Evolutionary conservation across 2,888 invertebrate genomes (phyloP), one percentile per base, ranked within the genome.

Genomic region (Hirtodrosophila histrioides): DNA sequence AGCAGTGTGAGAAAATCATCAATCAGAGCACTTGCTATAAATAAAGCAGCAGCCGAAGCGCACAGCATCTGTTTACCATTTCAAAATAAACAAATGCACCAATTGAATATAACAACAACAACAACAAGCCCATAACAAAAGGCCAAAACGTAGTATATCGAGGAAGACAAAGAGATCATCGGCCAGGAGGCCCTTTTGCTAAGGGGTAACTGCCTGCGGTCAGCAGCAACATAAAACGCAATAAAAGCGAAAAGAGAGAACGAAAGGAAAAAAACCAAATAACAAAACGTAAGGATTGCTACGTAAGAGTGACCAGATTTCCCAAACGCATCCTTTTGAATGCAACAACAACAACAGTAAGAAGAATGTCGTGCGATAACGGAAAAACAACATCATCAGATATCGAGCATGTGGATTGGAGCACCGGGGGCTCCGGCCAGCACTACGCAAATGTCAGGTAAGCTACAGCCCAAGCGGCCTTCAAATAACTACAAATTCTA

Each of bases 371-470:
- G 89, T 93, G 94, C 86, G 94, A 94, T 88, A 94, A 94, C 90
- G 94, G 94, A 87, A 94, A 94, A 91, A 93, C 94, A 89, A 93
- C 94, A 89, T 93, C 94, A 66, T 94, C 94, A 86, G 94, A 94
- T 90, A 94, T 94, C 78, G 94, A 94, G 89, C 93, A 94, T 91
- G 94, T 94, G 92, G 94, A 94, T 91, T 94, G 94, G 94, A 92
- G 91, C 76, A 90, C 91, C 68, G 91, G 91, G 54, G 90, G 89
- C 54, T 89, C 91, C 39, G 90, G 91, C 43, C 90, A 91, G 55
- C 90, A 91, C 65, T 91, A 91, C 65, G 85, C 91, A 61, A 91
- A 90, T 81, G 91, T 92, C 74, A 90, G 91, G 91, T 91, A 81
- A 90, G 86, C 68, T 55, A 40, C 29, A 17, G 1, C 2, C 17